Conservation (phyloP, 2,113 vertebrate species). For the Felis chaus region DNA sequence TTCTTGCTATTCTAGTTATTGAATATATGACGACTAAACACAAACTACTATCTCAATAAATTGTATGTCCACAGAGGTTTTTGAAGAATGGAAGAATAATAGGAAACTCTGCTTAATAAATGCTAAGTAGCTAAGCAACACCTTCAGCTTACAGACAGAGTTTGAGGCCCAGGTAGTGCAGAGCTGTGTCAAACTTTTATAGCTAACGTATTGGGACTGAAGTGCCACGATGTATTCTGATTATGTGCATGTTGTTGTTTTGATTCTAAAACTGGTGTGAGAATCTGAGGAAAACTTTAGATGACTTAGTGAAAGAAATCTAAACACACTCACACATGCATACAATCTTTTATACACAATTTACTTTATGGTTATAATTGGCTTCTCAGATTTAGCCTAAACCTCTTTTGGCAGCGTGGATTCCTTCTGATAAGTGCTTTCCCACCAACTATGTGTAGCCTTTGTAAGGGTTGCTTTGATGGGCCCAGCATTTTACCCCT, state of each 20-base stretch:
- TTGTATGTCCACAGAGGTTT: neutral
- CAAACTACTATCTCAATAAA: neutral
- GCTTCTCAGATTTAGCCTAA: neutral
- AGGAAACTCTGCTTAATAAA: neutral
- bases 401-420: neutral
- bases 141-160: neutral
- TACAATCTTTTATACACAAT: neutral
- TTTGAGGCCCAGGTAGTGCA: neutral
- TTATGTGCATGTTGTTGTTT: neutral
- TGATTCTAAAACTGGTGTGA: neutral
- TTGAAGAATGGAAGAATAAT: neutral
- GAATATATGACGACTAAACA: neutral
- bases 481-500: neutral
- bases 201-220: neutral
- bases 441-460: rapidly evolving
- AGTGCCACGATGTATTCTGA: neutral
- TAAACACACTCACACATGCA: neutral
- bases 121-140: neutral
- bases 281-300: neutral
- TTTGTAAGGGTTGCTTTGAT: neutral
- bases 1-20: neutral
- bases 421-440: neutral
- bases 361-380: neutral
- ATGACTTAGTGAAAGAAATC: neutral
- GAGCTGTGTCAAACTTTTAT: neutral